Evolutionary conservation across 2,797 vertebrate genomes (phyloP), one percentile per base, ranked within the genome.

Genomic region (Aulostomus chinensis): DNA sequence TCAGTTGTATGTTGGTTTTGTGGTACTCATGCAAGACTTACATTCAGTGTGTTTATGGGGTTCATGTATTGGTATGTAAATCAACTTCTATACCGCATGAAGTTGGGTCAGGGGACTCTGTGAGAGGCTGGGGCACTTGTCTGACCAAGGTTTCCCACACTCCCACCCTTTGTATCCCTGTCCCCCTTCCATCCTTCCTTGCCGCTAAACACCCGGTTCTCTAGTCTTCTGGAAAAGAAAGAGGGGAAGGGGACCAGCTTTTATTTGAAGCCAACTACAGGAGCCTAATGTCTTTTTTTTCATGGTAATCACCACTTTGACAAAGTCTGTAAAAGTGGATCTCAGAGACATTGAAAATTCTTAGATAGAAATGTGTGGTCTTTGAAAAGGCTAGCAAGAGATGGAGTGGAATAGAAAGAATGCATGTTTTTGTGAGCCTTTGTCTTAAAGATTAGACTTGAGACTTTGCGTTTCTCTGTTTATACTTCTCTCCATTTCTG

Each of bases 31-130:
- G 45, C 45, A 52, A 65, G 65, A 53, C 20, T 74, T 76, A 68
- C 55, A 55, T 45, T 61, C 42, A n/a, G n/a, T n/a, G n/a, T 58
- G 68, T 81, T 83, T 77, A 54, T 58, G 37, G 45, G 48, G 31
- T 73, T 62, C 50, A 22, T 33, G 71, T 57, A 88, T 91, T 89
- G 81, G 86, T 88, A 91, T 91, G 89, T 78, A 82, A 91, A 91
- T 91, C 49, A 18, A 22, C 39, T 58, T 49, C 76, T 66, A 68
- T 52, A 64, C 46, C 37, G 34, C 56, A 8, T 56, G 41, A 58
- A 66, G 76, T 65, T 59, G 61, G 73, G 74, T 74, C 63, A 73
- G 51, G 46, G 70, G 26, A 73, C 60, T 78, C 75, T 79, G 84
- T 83, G 68, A 79, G 68, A 69, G 72, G 58, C 54, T 42, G 69